phyloP scores from a whole-genome alignment of 2,888 invertebrate genomes.

The Hypomecis punctinalis region DNA sequence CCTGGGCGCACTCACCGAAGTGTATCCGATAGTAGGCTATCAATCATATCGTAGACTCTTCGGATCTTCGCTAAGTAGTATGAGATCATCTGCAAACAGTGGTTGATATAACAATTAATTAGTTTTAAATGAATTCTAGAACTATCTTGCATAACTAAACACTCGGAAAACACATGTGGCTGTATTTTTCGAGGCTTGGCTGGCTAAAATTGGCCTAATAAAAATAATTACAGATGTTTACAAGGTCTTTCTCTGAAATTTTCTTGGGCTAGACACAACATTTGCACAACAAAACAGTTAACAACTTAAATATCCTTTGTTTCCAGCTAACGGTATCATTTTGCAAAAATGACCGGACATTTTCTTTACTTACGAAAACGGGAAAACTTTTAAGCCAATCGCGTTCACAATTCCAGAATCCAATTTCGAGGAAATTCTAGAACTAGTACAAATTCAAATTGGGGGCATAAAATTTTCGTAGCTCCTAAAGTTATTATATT shows the following conservation, averaged over 20 bases:
- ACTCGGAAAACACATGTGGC: too few relatives aligned
- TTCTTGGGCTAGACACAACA: not conserved
- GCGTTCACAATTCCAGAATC: constrained; percentile 32
- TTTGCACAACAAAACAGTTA: constrained; percentile 12
- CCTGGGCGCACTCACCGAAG: too few relatives aligned
- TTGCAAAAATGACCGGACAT: constrained; percentile 18
- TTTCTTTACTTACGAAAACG: constrained; percentile 14
- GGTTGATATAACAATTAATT: too few relatives aligned
- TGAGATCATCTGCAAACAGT: too few relatives aligned
- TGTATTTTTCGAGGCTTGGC: too few relatives aligned
- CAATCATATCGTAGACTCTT: too few relatives aligned
- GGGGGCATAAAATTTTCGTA: not conserved
- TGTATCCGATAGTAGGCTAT: too few relatives aligned
- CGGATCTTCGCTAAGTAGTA: too few relatives aligned
- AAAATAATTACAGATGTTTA: too few relatives aligned
- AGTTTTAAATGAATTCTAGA: too few relatives aligned
- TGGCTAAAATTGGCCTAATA: too few relatives aligned
- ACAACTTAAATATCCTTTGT: constrained; percentile 13
- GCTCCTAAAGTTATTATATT: not conserved
- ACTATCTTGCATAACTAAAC: too few relatives aligned
- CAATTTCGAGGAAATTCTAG: constrained; percentile 22
- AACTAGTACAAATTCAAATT: constrained; percentile 5
- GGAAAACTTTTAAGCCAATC: constrained; percentile 32
- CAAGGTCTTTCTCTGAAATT: not conserved
- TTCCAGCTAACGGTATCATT: constrained; percentile 5